Evolutionary conservation across 2,888 invertebrate genomes (phyloP), one percentile per base, ranked within the genome.

Genomic region (Eurytoma adleriae): DNA sequence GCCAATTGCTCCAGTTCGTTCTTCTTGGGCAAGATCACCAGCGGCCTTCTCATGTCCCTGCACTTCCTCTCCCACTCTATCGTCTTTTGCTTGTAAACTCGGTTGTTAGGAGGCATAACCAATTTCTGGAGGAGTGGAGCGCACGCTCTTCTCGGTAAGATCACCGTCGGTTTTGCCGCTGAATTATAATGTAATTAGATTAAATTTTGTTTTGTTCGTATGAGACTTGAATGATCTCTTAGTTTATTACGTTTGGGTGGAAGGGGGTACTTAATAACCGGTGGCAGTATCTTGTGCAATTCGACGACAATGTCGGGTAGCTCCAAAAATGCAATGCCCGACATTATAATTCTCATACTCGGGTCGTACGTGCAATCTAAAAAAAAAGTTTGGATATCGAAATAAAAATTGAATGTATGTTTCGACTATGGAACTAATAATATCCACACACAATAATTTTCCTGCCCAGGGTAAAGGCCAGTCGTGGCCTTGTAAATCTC

Each of bases 271-370:
- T 74, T 50, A 62, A 59, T 75, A 10, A 87, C 66, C 52, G 86
- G 81, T 1, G 89, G 88, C 20, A 90, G 78, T 82, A 87, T 84
- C 62, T 84, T 83, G 59, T 90, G 84, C 16, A 90, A 82, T 82
- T 88, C 86, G 0, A 85, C 40, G 2, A 90, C 80, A 3, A 86
- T 82, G 73, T 88, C 87, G n/a, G 90, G 88, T 48, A 90, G 82
- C 13, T 88, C 86, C 61, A 90, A 83, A 70, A 89, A 88, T 56
- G 89, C 89, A 48, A 90, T 90, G 0, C 86, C 86, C n/a, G 90
- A 88, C 74, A 90, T 77, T 56, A 90, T 86, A 27, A 90, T 86
- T 82, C 87, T 86, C 75, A 90, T 89, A 27, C 88, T 88, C 10
- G 40, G 40, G 10, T 40, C 40, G 10, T 40, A 40, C 10, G 40